Evolutionary conservation across 30 jellyfish, hydroid and myxozoan species (phyloP), one percentile per base, ranked within the genome.

Genomic region (Chrysaora quinquecirrha): DNA sequence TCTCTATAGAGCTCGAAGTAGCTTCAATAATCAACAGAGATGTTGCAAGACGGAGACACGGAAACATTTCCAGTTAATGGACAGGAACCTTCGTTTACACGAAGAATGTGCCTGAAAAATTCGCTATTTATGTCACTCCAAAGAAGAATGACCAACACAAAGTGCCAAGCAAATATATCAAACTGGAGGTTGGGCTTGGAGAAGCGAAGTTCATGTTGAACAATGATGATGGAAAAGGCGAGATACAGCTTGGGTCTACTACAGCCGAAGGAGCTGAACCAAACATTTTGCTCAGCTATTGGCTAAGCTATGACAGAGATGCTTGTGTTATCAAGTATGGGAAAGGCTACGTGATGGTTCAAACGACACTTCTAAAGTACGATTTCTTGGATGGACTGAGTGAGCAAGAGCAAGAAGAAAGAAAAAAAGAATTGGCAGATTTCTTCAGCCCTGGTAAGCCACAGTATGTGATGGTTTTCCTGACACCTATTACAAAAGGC

Each of bases 291-390:
- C 72, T 9, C 10, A 25, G 29, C 33, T 75, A 75, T 34, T 75
- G 87, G 87, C 54, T 10, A 43, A 75, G 87, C n/a, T 75, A 75
- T 33, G 87, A 75, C 54, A 58, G 87, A 52, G 80, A 75, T 33
- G 87, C 77, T 2, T 56, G 68, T 30, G 43, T 48, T 28, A 22
- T 75, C 32, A 75, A 75, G 33, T 75, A 75, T 32, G 87, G 84
- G 9, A 72, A 48, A 46, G 69, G 84, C 14, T 24, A 38, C 35
- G 0, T 30, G 52, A 46, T 72, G 84, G 73, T 21, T 19, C 43
- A 46, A 21, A 72, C 87, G 14, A 75, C 87, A 18, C 80, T 75
- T 33, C 19, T 50, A 2, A 2, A 54, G 14, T 32, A 49, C 43
- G 77, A 50, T 28, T 75, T 75, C 21, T 32, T 50, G 30, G 35